A percentile compares a stretch with the other conserved stretches of the same genome.
phyloP scores from a whole-genome alignment of 2,113 vertebrate genomes.

The Ptyas mucosa region DNA sequence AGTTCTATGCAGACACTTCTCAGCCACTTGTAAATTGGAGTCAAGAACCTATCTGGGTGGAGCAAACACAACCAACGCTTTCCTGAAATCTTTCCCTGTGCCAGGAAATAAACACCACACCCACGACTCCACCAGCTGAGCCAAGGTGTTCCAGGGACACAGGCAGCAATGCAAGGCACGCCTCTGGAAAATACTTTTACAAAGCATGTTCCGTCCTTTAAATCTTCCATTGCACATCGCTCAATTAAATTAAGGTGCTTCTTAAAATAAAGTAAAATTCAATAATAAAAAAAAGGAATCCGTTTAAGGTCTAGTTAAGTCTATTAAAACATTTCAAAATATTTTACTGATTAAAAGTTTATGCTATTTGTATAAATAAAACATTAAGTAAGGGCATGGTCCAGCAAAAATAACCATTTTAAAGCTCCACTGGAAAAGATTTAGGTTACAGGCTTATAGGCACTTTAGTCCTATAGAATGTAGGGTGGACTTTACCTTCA shows the following conservation, averaged over 20 bases:
- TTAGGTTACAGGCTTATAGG: background rate
- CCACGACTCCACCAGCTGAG: constrained; percentile 51
- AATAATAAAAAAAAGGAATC: constrained; percentile 13
- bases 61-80: constrained; percentile 57
- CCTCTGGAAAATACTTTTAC: constrained; percentile 50
- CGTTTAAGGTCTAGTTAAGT: constrained; percentile 40
- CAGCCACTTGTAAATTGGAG: constrained; percentile 55
- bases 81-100: constrained; percentile 62
- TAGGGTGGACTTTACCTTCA: background rate
- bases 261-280: background rate
- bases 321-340: constrained; percentile 22
- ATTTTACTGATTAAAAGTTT: constrained; percentile 27
- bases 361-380: constrained; percentile 22
- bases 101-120: constrained; percentile 65
- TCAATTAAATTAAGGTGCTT: constrained; percentile 27
- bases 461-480: background rate
- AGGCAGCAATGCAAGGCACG: constrained; percentile 41
- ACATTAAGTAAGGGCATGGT: constrained; percentile 26
- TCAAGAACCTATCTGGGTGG: constrained; percentile 61
- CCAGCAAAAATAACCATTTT: background rate
- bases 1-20: constrained; percentile 46
- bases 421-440: background rate
- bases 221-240: constrained; percentile 53
- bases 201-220: constrained; percentile 56
- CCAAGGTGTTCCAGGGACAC: constrained; percentile 61